Base-by-base conservation (phyloP, 92 coral and sea anemone species). In the Pocillopora meandrina region DNA sequence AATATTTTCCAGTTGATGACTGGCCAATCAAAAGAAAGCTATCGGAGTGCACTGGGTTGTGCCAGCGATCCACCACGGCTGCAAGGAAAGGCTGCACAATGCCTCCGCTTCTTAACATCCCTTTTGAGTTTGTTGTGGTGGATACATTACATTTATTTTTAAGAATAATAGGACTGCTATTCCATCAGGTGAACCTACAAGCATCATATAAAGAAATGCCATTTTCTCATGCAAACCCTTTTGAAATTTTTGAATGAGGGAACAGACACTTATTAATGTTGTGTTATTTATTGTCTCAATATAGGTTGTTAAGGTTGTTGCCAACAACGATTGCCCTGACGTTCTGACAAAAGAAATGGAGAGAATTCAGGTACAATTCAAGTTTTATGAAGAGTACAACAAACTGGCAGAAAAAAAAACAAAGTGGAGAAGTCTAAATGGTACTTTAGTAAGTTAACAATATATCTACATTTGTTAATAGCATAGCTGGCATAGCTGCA, bases 151-250 rank as follows among this genome's bases (percentile, higher is more conserved):
- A 80, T 71, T 56, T 64, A 18, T 89, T 89, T 61, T 66, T 79
- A 42, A 19, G 92, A 72, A 80, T 80, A 18, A 89, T 85, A 89
- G 92, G 84, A 1, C 75, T 56, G 58, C 75, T 89, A 14, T 85
- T 85, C 67, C 74, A 80, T 61, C 92, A 89, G 89, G 89, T 89
- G 75, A 84, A 61, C 65, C 11, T 6, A 75, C 20, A 57, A 9
- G 11, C 26, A 57, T 42, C 14, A 56, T 8, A 55, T 2, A n/a
- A 56, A 47, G 57, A 71, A 42, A 35, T 70, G n/a, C 19, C 56
- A 70, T 35, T 70, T 70, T 55, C 56, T 49, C 56, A 31, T 52
- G 34, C 62, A 34, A 31, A 34, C 74, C 74, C n/a, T 9, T 70
- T 70, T 70, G 34, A n/a, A 70, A 31, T 12, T 70, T 31, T 70